phyloP scores from a whole-genome alignment of 2,113 vertebrate genomes.

The Prinia subflava region DNA sequence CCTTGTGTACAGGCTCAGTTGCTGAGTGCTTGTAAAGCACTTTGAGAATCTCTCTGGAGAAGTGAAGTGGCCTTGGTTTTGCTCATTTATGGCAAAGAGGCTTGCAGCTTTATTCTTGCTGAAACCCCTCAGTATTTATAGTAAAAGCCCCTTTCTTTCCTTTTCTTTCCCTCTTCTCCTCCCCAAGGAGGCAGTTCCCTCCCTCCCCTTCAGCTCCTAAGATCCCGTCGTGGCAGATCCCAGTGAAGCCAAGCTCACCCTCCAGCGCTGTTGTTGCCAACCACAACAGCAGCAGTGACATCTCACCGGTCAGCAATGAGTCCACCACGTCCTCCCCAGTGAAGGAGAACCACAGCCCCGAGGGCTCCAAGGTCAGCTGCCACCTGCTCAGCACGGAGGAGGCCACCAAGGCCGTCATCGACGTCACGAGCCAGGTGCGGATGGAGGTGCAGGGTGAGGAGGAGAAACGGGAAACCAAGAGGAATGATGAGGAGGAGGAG shows the following conservation, averaged over 20 bases:
- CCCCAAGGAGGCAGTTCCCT: constrained; percentile 90
- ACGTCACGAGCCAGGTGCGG: constrained; percentile 86
- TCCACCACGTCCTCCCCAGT: constrained; percentile 83
- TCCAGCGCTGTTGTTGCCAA: constrained; percentile 74
- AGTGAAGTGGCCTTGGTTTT: not conserved
- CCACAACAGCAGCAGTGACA: constrained; percentile 98
- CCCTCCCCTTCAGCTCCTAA: constrained; percentile 90
- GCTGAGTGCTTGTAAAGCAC: constrained; percentile 9
- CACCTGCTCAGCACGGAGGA: constrained; percentile 72
- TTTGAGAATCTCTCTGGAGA: constrained; percentile 10
- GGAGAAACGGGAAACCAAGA: constrained; percentile 75
- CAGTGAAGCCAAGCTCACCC: constrained; percentile 81
- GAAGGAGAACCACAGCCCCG: constrained; percentile 86
- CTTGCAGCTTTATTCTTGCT: not conserved
- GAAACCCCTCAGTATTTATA: not conserved
- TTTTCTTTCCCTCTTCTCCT: not conserved
- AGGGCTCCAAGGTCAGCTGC: constrained; percentile 72
- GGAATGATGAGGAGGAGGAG: constrained; percentile 78
- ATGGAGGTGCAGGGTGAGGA: constrained; percentile 97
- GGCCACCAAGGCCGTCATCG: constrained; percentile 63
- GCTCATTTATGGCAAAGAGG: not conserved
- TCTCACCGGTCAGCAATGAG: constrained; percentile 93
- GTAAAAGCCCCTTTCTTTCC: constrained; percentile 9
- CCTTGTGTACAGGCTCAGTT: not conserved
- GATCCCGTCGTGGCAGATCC: constrained; percentile 96